A percentile compares a stretch with the other conserved stretches of the same genome.
These are phyloP conservation scores for Chauna torquata DNA, from an alignment of 2,113 vertebrate genomes.

Conservation along the genomic window DNA sequence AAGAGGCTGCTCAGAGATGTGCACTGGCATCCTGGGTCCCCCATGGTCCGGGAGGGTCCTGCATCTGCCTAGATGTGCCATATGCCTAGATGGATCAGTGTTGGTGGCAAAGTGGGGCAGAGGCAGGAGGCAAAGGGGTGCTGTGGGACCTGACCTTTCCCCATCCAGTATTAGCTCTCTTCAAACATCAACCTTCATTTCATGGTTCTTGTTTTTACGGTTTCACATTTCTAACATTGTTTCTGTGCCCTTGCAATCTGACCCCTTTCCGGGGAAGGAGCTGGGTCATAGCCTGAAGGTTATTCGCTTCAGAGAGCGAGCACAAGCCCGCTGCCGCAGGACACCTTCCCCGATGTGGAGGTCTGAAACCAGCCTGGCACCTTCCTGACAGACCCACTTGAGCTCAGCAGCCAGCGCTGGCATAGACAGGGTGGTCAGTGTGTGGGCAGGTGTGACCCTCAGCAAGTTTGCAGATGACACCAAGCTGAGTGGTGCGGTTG, in stretches of 20 bases:
- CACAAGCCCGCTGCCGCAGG: background rate
- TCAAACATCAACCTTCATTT: background rate
- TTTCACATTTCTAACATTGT: background rate
- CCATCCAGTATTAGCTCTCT: background rate
- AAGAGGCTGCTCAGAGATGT: background rate
- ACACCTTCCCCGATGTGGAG: background rate
- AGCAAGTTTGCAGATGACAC: background rate
- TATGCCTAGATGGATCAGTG: background rate
- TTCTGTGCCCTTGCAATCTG: background rate
- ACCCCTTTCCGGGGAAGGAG: background rate
- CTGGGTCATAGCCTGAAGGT: background rate
- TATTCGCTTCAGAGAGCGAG: background rate
- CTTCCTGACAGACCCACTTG: accelerated
- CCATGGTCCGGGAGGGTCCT: accelerated
- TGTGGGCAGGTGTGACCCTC: background rate
- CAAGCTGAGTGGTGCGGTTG: background rate
- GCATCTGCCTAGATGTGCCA: background rate
- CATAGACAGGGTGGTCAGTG: background rate
- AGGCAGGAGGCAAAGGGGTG: background rate
- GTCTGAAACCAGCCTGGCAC: background rate
- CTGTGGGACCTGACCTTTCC: background rate
- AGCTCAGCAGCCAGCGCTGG: background rate
- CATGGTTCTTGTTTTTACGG: slow-evolving; percentile 1
- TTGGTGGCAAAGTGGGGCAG: background rate
- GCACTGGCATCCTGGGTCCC: background rate